Conservation (phyloP, 2,888 invertebrate genomes). For the Loripinus fragilis region DNA sequence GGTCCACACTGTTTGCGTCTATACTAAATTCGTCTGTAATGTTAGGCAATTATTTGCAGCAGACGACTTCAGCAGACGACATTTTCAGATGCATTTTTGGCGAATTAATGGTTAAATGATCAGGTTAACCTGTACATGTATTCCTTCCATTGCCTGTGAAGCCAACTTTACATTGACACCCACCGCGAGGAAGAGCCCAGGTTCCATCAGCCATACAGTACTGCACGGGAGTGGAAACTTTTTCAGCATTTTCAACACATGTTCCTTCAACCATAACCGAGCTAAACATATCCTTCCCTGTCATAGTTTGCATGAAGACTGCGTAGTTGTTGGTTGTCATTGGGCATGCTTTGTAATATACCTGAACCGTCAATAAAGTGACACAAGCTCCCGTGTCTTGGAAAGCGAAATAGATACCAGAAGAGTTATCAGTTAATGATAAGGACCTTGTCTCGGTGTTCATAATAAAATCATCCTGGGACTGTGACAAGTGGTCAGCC, state of each 20-base stretch:
- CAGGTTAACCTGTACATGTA: slow-evolving; percentile 86
- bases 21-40: too few relatives aligned
- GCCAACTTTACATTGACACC: slow-evolving; percentile 96
- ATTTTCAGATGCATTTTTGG: too few relatives aligned
- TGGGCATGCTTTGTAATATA: slow-evolving; percentile 97
- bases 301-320: slow-evolving; percentile 95
- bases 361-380: slow-evolving; percentile 94
- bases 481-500: slow-evolving; percentile 97
- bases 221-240: slow-evolving; percentile 79
- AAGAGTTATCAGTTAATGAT: slow-evolving; percentile 92
- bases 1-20: too few relatives aligned
- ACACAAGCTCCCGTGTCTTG: slow-evolving; percentile 99
- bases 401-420: slow-evolving; percentile 98
- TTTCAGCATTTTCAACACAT: slow-evolving; percentile 93
- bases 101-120: too few relatives aligned
- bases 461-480: slow-evolving; percentile 90
- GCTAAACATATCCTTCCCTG: slow-evolving; percentile 94
- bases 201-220: slow-evolving; percentile 96
- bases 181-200: slow-evolving; percentile 94
- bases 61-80: too few relatives aligned
- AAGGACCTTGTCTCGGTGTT: slow-evolving; percentile 80
- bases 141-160: slow-evolving; percentile 93
- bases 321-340: slow-evolving; percentile 96
- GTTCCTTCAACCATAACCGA: slow-evolving; percentile 96
- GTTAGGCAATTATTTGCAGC: too few relatives aligned